phyloP scores from a whole-genome alignment of 2,888 invertebrate genomes.

The Cheilosia vernalis region DNA sequence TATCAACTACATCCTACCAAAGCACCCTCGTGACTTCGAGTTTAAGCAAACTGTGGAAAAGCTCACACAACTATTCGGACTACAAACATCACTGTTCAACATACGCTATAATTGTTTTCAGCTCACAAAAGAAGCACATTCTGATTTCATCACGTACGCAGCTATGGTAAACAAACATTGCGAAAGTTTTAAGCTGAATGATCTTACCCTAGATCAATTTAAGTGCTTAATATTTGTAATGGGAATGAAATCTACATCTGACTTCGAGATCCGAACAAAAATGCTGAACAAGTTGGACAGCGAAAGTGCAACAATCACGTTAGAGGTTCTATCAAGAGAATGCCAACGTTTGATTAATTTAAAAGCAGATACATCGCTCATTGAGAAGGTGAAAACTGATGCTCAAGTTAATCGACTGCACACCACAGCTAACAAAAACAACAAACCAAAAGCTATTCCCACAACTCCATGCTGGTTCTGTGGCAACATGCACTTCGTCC shows the following conservation, averaged over 20 bases:
- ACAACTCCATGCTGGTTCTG: constrained; percentile 71
- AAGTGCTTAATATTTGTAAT: too few species aligned
- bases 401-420: constrained; percentile 38
- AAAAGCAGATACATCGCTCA: constrained; percentile 52
- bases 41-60: constrained; percentile 55
- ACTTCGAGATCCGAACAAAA: constrained; percentile 70
- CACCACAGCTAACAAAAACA: constrained; percentile 19
- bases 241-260: constrained; percentile 70
- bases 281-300: constrained; percentile 66
- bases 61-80: constrained; percentile 61
- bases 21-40: constrained; percentile 35
- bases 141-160: constrained; percentile 66
- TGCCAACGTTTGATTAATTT: constrained; percentile 69
- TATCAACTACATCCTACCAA: too few species aligned
- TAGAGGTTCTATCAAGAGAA: constrained; percentile 62
- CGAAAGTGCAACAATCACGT: constrained; percentile 52
- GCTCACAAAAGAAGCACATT: constrained; percentile 48
- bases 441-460: constrained; percentile 46
- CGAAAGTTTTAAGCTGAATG: constrained; percentile 62
- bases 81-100: constrained; percentile 65
- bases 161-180: constrained; percentile 57
- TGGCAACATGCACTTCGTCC: constrained; percentile 66
- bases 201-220: constrained; percentile 59
- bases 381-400: constrained; percentile 34
- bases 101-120: constrained; percentile 63